Conservation (phyloP, 2,113 vertebrate genomes). For the Ciconia boyciana region DNA sequence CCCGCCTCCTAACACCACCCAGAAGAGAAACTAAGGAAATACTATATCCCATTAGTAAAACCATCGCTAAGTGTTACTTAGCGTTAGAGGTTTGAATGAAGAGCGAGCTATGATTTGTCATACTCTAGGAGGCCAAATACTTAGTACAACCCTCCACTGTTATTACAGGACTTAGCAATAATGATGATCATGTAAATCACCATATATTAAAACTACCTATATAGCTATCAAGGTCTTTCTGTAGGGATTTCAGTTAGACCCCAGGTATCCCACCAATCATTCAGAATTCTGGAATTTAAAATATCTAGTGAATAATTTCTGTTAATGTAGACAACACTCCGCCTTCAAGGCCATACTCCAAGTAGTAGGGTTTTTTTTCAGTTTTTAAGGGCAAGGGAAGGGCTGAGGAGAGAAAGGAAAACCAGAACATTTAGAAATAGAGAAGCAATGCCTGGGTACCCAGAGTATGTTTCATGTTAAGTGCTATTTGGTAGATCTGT, state of each 20-base stretch:
- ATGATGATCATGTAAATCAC: neutral
- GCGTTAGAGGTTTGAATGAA: neutral
- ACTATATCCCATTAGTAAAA: neutral
- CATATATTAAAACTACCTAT: neutral
- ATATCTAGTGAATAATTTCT: neutral
- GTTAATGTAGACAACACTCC: neutral
- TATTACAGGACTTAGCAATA: neutral
- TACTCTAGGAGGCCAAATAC: neutral
- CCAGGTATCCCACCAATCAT: neutral
- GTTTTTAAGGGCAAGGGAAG: neutral
- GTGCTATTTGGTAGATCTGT: neutral
- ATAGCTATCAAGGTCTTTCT: neutral
- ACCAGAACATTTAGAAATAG: neutral
- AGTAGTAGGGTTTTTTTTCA: neutral
- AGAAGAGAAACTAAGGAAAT: neutral
- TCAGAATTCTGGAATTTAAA: neutral
- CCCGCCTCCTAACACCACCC: neutral
- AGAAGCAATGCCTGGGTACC: neutral
- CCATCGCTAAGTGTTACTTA: neutral
- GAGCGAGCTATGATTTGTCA: neutral
- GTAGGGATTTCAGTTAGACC: neutral
- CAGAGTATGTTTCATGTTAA: neutral
- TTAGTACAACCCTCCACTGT: neutral
- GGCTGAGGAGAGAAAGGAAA: neutral
- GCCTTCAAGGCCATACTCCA: neutral